Evolutionary conservation across 2,888 invertebrate species (phyloP).

Genomic region (Ephialtes manifestator): DNA sequence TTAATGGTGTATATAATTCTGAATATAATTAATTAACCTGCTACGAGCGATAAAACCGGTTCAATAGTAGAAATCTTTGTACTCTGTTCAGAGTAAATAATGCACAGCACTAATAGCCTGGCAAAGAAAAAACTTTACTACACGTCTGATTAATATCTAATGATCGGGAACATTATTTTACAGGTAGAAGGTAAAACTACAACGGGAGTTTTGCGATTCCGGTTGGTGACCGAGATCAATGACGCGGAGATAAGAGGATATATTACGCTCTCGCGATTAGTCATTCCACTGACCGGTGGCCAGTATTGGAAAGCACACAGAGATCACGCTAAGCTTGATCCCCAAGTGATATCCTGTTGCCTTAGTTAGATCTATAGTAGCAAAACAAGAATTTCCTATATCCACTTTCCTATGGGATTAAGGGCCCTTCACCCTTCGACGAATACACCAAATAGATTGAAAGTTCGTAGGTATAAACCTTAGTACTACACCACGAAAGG

Average conservation of each 20-base stretch:
- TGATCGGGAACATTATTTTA: not conserved
- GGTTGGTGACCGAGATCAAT: constrained; percentile 37
- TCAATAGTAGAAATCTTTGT: not conserved
- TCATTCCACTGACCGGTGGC: constrained; percentile 28
- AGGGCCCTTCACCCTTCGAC: not conserved
- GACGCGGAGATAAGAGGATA: constrained; percentile 46
- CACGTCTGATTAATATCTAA: constrained; percentile 2
- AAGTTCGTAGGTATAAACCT: not conserved
- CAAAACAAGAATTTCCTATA: not conserved
- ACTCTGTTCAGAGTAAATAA: not conserved
- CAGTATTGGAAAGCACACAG: not conserved
- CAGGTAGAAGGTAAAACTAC: not conserved
- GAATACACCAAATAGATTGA: not conserved
- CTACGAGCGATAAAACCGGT: constrained; percentile 19
- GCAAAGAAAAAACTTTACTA: constrained; percentile 1
- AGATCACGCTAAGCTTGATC: constrained; percentile 4
- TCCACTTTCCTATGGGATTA: constrained; percentile 4
- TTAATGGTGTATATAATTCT: not conserved
- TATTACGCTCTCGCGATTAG: constrained; percentile 46
- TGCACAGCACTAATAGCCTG: not conserved
- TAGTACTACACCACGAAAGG: too few relatives aligned
- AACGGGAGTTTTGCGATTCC: constrained; percentile 28
- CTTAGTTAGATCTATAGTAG: not conserved
- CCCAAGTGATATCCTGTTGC: constrained; percentile 9
- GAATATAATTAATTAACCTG: not conserved